A percentile compares a stretch with the other conserved stretches of the same genome.
Evolutionary conservation across 2,113 vertebrate species (phyloP).

Genomic region (Aptenodytes forsteri): DNA sequence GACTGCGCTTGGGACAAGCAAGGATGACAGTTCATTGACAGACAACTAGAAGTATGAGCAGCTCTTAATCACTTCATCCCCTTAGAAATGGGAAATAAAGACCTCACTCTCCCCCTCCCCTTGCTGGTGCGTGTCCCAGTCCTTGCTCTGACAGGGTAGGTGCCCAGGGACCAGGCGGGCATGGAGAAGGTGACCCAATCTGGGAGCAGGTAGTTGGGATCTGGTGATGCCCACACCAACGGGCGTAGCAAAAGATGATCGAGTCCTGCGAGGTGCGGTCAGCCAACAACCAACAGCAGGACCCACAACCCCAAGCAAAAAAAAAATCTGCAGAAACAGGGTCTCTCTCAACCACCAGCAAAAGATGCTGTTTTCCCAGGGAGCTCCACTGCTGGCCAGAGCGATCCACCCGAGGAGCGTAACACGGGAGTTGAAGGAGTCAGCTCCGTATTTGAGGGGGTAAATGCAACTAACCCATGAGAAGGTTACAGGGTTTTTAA

Average conservation of each 20-base stretch:
- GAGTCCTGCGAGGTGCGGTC: rapidly evolving
- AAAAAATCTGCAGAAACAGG: neutral
- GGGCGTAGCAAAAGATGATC: neutral
- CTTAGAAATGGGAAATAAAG: neutral
- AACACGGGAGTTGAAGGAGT: neutral
- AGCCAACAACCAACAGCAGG: neutral
- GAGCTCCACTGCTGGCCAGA: neutral
- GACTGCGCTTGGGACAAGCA: neutral
- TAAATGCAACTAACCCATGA: neutral
- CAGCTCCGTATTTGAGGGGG: neutral
- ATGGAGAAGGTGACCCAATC: neutral
- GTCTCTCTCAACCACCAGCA: neutral
- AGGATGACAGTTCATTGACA: neutral
- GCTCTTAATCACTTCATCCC: neutral
- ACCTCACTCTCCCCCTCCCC: neutral
- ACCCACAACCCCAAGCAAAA: rapidly evolving
- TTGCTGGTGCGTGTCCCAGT: neutral
- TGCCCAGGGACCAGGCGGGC: rapidly evolving
- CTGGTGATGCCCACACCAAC: neutral
- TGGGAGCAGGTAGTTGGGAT: neutral
- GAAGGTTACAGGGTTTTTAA: slow-evolving; percentile 1
- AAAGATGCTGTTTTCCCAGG: neutral
- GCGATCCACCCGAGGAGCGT: neutral
- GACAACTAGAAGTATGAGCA: neutral
- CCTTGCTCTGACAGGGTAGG: neutral